Evolutionary conservation across 1,140 invertebrate species (phyloP).

Genomic region (Musca domestica): DNA sequence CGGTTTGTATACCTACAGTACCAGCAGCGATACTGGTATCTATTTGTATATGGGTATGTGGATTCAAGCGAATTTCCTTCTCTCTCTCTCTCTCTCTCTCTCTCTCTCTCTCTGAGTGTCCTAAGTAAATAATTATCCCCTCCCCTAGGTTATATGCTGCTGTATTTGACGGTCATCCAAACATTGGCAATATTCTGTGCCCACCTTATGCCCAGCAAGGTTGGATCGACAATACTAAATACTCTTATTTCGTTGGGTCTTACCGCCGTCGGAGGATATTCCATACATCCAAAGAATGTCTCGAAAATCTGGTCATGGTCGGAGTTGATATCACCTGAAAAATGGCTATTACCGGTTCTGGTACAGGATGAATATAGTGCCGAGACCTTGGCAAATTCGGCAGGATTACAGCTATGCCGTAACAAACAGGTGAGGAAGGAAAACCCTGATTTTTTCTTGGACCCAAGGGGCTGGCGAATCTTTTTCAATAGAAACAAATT

Average conservation of each 20-base stretch:
- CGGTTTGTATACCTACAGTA: conserved; percentile 68
- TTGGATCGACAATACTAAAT: conserved; percentile 60
- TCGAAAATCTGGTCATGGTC: conserved; percentile 66
- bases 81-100: conserved; percentile 1
- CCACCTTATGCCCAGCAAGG: conserved; percentile 59
- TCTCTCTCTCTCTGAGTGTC: neutral
- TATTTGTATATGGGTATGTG: conserved; percentile 70
- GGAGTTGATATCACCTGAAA: conserved; percentile 68
- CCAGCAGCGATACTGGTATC: conserved; percentile 66
- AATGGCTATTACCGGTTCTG: conserved; percentile 72
- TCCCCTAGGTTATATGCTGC: conserved; percentile 68
- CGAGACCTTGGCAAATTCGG: conserved; percentile 62
- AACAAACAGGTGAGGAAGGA: conserved; percentile 62
- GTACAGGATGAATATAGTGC: conserved; percentile 65
- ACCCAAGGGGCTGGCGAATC: no score
- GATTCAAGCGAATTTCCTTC: neutral
- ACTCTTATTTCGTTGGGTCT: conserved; percentile 63
- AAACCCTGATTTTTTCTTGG: neutral
- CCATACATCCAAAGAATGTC: conserved; percentile 71
- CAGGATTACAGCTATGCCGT: conserved; percentile 59
- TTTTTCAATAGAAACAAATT: no score
- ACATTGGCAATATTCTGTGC: conserved; percentile 62
- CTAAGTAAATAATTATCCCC: neutral
- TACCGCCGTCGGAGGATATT: conserved; percentile 68
- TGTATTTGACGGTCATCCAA: conserved; percentile 73